Evolutionary conservation across 2,113 vertebrate genomes (phyloP).

Genomic region (Solenodon paradoxus): DNA sequence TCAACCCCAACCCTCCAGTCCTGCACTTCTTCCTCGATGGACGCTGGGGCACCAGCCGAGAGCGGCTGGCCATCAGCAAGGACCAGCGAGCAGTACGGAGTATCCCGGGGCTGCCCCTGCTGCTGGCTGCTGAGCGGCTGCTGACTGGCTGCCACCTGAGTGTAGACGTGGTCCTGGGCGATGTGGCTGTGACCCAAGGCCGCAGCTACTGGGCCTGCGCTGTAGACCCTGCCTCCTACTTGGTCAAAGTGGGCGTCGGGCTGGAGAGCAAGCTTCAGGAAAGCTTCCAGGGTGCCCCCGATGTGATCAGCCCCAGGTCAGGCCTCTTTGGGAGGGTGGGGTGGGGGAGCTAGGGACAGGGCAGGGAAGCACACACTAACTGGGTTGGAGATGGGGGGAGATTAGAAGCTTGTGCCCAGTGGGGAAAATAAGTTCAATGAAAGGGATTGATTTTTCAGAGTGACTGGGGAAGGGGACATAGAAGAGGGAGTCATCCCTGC

Average conservation of each 20-base stretch:
- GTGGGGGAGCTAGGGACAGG: background rate
- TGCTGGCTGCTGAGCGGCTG: constrained; percentile 89
- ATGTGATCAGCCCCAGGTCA: constrained; percentile 96
- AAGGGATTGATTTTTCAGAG: background rate
- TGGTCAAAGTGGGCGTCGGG: constrained; percentile 96
- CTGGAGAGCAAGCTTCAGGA: constrained; percentile 95
- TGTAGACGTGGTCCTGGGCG: constrained; percentile 91
- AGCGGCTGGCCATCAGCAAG: constrained; percentile 93
- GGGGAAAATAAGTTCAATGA: background rate
- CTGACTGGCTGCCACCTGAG: constrained; percentile 96
- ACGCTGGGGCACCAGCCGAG: constrained; percentile 93
- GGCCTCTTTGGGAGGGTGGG: constrained; percentile 5
- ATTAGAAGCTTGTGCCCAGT: background rate
- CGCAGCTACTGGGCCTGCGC: constrained; percentile 98
- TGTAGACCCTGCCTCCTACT: constrained; percentile 95
- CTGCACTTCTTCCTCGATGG: constrained; percentile 95
- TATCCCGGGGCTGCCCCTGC: constrained; percentile 91
- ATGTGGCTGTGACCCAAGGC: constrained; percentile 93
- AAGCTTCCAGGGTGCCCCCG: constrained; percentile 95
- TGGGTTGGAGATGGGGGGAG: background rate
- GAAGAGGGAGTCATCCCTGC: background rate
- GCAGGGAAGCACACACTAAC: background rate
- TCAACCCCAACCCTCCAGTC: too few relatives aligned
- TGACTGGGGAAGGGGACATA: background rate
- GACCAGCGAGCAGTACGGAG: constrained; percentile 95